Percentiles rank a stretch among this genome's conserved stretches.
Conservation (phyloP, 2,797 vertebrate species). For the Falco berigora region DNA sequence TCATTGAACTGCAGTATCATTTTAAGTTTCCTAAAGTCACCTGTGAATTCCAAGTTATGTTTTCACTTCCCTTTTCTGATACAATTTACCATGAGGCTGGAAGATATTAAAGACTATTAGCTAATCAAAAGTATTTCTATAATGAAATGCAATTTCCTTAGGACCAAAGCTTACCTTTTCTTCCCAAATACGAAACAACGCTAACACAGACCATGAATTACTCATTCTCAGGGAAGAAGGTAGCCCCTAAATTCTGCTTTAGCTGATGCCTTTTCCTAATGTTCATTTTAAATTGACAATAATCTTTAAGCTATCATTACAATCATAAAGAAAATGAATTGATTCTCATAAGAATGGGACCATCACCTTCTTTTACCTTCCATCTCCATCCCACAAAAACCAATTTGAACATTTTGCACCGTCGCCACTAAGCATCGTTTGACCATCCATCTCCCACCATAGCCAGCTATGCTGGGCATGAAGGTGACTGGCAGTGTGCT, state of each 20-base stretch:
- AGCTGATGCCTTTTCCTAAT: neutral
- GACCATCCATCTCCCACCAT: neutral
- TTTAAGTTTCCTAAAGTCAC: neutral
- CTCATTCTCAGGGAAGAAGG: neutral
- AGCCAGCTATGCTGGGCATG: neutral
- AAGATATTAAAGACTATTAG: neutral
- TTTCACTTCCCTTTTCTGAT: neutral
- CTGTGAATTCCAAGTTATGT: neutral
- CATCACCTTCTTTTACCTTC: neutral
- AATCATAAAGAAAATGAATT: neutral
- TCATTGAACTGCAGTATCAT: neutral
- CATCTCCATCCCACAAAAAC: neutral
- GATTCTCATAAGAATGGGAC: neutral
- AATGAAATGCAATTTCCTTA: neutral
- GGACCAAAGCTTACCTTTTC: neutral
- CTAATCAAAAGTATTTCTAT: neutral
- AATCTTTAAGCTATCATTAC: neutral
- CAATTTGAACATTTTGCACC: neutral
- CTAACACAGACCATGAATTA: neutral
- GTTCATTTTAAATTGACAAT: neutral
- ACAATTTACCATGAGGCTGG: neutral
- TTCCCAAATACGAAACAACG: neutral
- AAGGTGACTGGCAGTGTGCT: accelerated
- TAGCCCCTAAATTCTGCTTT: neutral
- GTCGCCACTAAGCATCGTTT: neutral